A percentile compares a stretch with the other conserved stretches of the same genome.
Conservation (phyloP, 1,140 invertebrate genomes). For the Rhyzopertha dominica region DNA sequence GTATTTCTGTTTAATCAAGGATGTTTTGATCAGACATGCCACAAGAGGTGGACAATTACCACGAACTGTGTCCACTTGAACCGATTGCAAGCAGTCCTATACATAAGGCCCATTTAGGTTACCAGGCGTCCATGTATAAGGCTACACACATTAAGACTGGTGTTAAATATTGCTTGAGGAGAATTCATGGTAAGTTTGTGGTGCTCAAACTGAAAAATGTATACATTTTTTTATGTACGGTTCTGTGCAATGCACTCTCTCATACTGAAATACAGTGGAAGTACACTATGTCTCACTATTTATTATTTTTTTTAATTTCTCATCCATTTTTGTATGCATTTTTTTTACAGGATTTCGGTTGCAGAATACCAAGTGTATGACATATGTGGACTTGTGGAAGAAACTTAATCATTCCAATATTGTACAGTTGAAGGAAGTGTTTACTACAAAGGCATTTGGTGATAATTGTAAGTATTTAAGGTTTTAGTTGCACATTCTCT, state of each 20-base stretch:
- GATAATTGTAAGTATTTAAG: slow-evolving; percentile 70
- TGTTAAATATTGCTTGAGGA: slow-evolving; percentile 76
- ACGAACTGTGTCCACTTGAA: slow-evolving; percentile 83
- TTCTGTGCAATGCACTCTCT: too few relatives aligned
- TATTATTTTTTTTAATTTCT: too few relatives aligned
- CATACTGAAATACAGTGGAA: too few relatives aligned
- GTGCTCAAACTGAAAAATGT: slow-evolving; percentile 4
- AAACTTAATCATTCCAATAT: slow-evolving; percentile 90
- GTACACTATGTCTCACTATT: too few relatives aligned
- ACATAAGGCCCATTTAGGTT: slow-evolving; percentile 65
- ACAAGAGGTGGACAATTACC: slow-evolving; percentile 81
- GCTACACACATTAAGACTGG: slow-evolving; percentile 86
- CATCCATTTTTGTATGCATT: too few relatives aligned
- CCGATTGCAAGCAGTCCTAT: slow-evolving; percentile 47
- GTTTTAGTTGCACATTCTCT: slow-evolving; percentile 2
- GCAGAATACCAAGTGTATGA: slow-evolving; percentile 78
- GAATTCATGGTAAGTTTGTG: slow-evolving; percentile 84
- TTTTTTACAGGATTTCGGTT: slow-evolving; percentile 68
- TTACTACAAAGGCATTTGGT: slow-evolving; percentile 92
- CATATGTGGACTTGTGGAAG: slow-evolving; percentile 88
- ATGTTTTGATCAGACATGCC: slow-evolving; percentile 62
- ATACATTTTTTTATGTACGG: too few relatives aligned
- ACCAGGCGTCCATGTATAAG: slow-evolving; percentile 85
- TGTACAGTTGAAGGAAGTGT: slow-evolving; percentile 85
- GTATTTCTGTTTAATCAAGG: slow-evolving; percentile 37